Percentiles rank a stretch among this genome's conserved stretches.
Conservation (phyloP, 2,113 vertebrate species). For the Sprattus sprattus region DNA sequence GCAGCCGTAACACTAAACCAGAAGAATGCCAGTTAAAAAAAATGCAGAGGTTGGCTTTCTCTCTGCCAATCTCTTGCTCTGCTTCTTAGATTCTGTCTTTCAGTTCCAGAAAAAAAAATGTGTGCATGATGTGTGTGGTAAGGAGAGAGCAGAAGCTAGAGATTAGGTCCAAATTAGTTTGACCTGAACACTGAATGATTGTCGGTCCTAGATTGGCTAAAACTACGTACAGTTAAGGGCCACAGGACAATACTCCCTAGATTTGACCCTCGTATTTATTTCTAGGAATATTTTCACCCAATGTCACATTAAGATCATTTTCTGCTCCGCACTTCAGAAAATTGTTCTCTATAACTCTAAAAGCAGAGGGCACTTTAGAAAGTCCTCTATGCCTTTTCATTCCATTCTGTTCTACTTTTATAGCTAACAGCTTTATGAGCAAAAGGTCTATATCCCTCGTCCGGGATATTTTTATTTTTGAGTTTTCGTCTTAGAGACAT, state of each 20-base stretch:
- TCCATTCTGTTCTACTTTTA: neutral
- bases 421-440: neutral
- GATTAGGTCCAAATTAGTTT: neutral
- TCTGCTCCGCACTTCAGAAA: neutral
- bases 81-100: neutral
- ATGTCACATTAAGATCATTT: neutral
- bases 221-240: neutral
- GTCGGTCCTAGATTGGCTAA: neutral
- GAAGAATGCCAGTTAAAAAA: constrained; percentile 1
- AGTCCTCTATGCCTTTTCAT: neutral
- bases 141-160: neutral
- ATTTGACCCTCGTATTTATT: neutral
- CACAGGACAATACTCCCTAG: neutral
- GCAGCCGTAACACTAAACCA: neutral
- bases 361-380: neutral
- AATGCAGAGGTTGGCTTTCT: neutral
- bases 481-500: no score
- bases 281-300: neutral
- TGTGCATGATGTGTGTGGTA: neutral
- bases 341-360: neutral
- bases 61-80: neutral
- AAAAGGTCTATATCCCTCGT: no score
- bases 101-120: neutral
- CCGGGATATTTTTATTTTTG: no score
- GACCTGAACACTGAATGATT: neutral